Evolutionary conservation across 2,797 vertebrate species (phyloP).

Genomic region (Erpetoichthys calabaricus): DNA sequence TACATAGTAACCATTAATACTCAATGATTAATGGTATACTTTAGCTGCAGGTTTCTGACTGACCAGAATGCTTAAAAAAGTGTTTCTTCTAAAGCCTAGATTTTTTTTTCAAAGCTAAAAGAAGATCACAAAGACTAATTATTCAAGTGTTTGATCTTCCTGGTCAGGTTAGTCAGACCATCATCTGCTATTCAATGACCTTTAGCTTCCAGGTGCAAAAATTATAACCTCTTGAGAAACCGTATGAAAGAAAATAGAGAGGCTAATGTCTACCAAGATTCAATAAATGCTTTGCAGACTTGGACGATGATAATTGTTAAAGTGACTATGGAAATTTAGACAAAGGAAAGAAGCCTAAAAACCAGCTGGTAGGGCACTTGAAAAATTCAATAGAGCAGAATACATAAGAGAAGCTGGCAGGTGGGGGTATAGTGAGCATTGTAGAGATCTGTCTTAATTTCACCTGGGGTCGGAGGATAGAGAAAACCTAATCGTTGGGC

Average conservation of each 20-base stretch:
- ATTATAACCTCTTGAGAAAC: background rate
- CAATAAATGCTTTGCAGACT: slow-evolving; percentile 7
- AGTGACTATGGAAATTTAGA: slow-evolving; percentile 10
- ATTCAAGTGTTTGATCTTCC: too few species aligned
- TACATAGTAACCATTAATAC: too few species aligned
- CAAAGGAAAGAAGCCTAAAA: slow-evolving; percentile 22
- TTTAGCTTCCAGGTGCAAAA: background rate
- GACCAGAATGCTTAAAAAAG: too few species aligned
- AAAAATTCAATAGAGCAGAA: slow-evolving; percentile 35
- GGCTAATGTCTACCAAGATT: slow-evolving; percentile 23
- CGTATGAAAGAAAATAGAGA: slow-evolving; percentile 5
- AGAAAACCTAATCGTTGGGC: too few species aligned
- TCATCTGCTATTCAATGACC: background rate
- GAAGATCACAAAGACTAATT: too few species aligned
- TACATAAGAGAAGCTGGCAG: slow-evolving; percentile 26
- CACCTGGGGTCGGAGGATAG: too few species aligned
- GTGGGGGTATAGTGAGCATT: slow-evolving; percentile 9
- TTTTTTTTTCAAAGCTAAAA: too few species aligned
- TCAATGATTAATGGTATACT: too few species aligned
- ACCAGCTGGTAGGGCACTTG: slow-evolving; percentile 45
- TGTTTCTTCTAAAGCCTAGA: too few species aligned
- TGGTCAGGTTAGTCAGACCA: too few species aligned
- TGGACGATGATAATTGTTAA: slow-evolving; percentile 1
- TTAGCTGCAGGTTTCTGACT: too few species aligned
- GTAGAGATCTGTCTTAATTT: too few species aligned